Evolutionary conservation across 2,888 invertebrate species (phyloP).

Genomic region (Ornithoptera priamus): DNA sequence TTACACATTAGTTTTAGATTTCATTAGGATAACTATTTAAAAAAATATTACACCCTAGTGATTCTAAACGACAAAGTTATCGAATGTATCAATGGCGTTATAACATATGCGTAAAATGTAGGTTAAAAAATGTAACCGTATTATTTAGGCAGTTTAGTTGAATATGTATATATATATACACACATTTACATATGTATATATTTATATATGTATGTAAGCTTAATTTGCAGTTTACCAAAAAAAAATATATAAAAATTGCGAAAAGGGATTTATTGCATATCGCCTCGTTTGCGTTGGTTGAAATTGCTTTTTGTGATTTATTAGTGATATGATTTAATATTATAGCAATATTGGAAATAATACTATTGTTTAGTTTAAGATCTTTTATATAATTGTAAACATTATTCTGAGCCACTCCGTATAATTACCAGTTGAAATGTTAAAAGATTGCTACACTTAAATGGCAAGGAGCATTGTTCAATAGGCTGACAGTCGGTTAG

Average conservation of each 20-base stretch:
- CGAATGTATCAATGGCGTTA: neutral
- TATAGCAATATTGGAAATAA: constrained; percentile 10
- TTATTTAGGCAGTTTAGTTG: neutral
- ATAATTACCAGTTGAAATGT: neutral
- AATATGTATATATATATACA: neutral
- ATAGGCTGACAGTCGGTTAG: no score
- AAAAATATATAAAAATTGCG: constrained; percentile 1
- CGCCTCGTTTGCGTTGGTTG: constrained; percentile 1
- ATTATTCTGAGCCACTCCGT: neutral
- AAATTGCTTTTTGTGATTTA: constrained; percentile 19
- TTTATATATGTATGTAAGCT: constrained; percentile 14
- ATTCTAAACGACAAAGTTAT: neutral
- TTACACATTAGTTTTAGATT: constrained; percentile 15
- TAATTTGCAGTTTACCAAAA: constrained; percentile 17
- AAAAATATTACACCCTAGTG: neutral
- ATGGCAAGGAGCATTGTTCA: no score
- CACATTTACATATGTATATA: no score
- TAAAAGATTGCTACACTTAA: no score
- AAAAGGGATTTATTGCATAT: neutral
- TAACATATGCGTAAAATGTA: neutral
- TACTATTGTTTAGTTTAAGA: neutral
- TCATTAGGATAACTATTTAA: neutral
- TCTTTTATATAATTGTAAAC: neutral
- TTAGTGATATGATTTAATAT: constrained; percentile 18
- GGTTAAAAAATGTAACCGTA: constrained; percentile 6